phyloP scores from a whole-genome alignment of 2,797 vertebrate genomes.

The Ceryle rudis region DNA sequence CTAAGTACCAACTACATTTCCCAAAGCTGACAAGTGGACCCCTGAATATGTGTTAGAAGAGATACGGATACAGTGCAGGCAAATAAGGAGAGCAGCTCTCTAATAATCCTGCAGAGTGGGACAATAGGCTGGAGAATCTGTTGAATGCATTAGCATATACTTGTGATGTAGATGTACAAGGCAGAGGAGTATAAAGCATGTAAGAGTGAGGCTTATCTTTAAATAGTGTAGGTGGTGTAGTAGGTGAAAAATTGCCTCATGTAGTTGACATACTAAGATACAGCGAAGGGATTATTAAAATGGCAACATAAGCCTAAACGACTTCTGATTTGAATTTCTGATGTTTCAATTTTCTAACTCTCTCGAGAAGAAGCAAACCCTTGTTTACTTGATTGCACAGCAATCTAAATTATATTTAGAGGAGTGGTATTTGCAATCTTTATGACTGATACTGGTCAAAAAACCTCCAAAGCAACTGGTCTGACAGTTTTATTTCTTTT shows the following conservation, averaged over 20 bases:
- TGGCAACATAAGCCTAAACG: background rate
- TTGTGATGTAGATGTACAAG: background rate
- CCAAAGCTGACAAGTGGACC: background rate
- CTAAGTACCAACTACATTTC: background rate
- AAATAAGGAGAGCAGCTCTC: background rate
- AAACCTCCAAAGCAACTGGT: background rate
- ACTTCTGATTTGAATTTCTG: background rate
- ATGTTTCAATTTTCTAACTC: background rate
- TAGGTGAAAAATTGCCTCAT: background rate
- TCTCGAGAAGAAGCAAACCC: background rate
- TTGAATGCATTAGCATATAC: background rate
- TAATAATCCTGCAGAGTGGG: background rate
- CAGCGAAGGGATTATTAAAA: background rate
- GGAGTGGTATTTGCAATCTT: background rate
- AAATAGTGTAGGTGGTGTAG: background rate
- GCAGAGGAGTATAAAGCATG: background rate
- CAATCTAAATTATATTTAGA: background rate
- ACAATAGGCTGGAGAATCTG: background rate
- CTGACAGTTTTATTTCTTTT: background rate
- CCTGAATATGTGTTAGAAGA: background rate
- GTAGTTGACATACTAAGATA: background rate
- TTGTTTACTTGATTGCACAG: background rate
- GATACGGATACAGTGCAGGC: background rate
- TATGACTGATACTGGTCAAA: conserved; percentile 13
- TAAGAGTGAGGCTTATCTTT: background rate